Conservation (phyloP, 1,140 invertebrate species). For the Drosophila erecta region DNA sequence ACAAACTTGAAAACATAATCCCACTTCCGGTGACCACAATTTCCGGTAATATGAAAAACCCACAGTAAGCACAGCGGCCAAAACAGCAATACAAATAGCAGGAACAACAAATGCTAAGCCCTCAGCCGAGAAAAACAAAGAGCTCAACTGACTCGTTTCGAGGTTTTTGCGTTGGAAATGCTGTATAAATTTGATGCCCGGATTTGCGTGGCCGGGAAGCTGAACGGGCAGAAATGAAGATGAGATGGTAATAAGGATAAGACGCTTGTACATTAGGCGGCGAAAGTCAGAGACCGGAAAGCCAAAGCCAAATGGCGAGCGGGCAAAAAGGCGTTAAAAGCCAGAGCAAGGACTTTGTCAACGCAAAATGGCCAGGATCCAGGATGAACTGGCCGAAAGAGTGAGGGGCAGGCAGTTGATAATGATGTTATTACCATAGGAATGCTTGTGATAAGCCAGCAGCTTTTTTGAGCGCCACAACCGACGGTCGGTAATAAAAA, state of each 20-base stretch:
- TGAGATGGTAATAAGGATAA: conserved; percentile 78
- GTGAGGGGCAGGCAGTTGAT: conserved; percentile 43
- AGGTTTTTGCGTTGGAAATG: conserved; percentile 62
- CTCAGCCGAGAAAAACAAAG: conserved; percentile 51
- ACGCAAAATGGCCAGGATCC: conserved; percentile 43
- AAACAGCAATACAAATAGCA: background rate
- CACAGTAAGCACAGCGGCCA: conserved; percentile 56
- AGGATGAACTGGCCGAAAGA: conserved; percentile 20
- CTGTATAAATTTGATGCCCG: conserved; percentile 78
- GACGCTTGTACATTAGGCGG: conserved; percentile 69
- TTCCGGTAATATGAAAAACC: conserved; percentile 81
- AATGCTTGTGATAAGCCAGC: conserved; percentile 68
- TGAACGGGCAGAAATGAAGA: conserved; percentile 78
- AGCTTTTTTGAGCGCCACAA: background rate
- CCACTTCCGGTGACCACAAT: conserved; percentile 77
- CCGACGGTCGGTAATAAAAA: conserved; percentile 61
- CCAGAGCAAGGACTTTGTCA: conserved; percentile 54
- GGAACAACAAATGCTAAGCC: conserved; percentile 47
- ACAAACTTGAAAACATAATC: conserved; percentile 81
- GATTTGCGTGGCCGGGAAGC: conserved; percentile 62
- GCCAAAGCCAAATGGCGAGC: conserved; percentile 23
- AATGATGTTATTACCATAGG: conserved; percentile 81
- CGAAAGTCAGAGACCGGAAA: conserved; percentile 39
- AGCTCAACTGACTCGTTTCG: conserved; percentile 50
- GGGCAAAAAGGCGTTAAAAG: conserved; percentile 68